phyloP scores from a whole-genome alignment of 1,140 invertebrate species.

The Drosophila burlai region DNA sequence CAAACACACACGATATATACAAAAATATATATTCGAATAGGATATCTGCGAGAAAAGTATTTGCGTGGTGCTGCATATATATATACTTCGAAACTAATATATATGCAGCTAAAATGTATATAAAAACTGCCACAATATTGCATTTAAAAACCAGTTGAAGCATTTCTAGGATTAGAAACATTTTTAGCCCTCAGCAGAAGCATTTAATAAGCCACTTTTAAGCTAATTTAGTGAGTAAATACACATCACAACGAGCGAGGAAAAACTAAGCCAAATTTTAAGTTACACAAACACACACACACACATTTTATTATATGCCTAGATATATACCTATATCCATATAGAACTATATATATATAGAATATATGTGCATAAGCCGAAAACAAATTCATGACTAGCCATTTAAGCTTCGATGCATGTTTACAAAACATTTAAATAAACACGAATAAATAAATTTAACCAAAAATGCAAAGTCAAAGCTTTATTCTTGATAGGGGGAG shows the following conservation, averaged over 20 bases:
- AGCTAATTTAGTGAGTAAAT: constrained; percentile 41
- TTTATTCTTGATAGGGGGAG: neutral
- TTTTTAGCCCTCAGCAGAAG: constrained; percentile 19
- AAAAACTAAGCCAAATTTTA: constrained; percentile 63
- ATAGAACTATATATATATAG: constrained; percentile 19
- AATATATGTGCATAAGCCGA: constrained; percentile 34
- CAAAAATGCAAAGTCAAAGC: constrained; percentile 31
- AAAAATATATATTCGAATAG: constrained; percentile 27
- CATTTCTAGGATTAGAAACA: constrained; percentile 66
- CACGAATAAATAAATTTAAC: constrained; percentile 61
- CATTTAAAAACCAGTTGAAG: constrained; percentile 79
- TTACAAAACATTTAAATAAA: constrained; percentile 83
- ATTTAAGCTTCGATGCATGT: constrained; percentile 82
- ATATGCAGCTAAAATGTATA: constrained; percentile 70
- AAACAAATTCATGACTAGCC: constrained; percentile 73
- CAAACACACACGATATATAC: constrained; percentile 20
- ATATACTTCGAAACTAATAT: neutral
- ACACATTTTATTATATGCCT: constrained; percentile 35
- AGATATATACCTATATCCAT: constrained; percentile 42
- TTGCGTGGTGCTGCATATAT: constrained; percentile 57
- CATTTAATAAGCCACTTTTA: constrained; percentile 41
- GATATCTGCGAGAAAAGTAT: constrained; percentile 68
- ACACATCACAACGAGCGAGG: constrained; percentile 62
- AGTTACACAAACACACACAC: constrained; percentile 25
- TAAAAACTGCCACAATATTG: constrained; percentile 71